Conservation (phyloP, 2,888 invertebrate species). For the Cremastobaeus sp. region DNA sequence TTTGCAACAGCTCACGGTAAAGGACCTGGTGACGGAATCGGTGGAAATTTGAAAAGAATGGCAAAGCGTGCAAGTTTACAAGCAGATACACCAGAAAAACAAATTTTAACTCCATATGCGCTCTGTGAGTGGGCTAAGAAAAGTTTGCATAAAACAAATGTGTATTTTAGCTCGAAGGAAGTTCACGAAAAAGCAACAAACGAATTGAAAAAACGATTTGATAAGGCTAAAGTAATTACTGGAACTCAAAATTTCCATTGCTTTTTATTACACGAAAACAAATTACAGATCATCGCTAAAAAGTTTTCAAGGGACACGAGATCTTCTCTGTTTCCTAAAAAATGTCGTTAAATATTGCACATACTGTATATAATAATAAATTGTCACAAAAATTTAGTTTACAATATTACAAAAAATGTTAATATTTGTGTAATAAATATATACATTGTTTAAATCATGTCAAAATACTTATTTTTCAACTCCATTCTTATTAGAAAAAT, state of each 20-base stretch:
- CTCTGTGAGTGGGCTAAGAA: constrained; percentile 22
- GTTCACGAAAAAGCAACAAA: neutral
- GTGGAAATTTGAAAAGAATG: constrained; percentile 60
- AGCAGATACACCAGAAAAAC: constrained; percentile 4
- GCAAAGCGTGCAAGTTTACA: constrained; percentile 31
- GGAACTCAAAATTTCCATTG: constrained; percentile 6
- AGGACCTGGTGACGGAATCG: constrained; percentile 64
- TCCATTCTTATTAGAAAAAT: too few species aligned
- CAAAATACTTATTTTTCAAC: too few species aligned
- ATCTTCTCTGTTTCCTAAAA: neutral
- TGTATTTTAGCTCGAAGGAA: neutral
- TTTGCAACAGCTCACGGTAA: constrained; percentile 66
- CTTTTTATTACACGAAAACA: constrained; percentile 1
- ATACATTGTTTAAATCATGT: too few species aligned
- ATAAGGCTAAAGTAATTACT: constrained; percentile 10
- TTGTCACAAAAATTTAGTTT: too few species aligned
- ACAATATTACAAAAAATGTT: too few species aligned
- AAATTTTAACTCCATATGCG: constrained; percentile 23
- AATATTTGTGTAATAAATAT: too few species aligned
- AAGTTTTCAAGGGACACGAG: neutral
- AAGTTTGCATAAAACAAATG: constrained; percentile 3
- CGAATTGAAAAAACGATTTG: constrained; percentile 8
- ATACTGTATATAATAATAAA: too few species aligned
- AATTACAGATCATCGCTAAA: neutral
- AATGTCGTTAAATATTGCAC: too few species aligned